Conservation (phyloP, 2,113 vertebrate genomes). For the Ibidorhyncha struthersii region DNA sequence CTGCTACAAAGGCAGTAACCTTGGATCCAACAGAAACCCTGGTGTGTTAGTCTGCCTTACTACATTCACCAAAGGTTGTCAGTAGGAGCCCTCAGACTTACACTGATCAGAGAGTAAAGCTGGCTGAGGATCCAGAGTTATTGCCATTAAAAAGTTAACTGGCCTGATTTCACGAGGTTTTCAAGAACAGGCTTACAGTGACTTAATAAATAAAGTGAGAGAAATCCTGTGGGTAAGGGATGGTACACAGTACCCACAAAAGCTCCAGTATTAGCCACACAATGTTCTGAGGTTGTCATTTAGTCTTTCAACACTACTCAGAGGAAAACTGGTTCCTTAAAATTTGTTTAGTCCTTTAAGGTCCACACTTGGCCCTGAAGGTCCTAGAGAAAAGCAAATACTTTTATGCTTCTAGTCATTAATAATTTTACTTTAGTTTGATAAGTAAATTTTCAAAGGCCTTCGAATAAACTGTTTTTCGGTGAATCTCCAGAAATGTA, state of each 20-base stretch:
- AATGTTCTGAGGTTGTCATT: neutral
- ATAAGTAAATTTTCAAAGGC: neutral
- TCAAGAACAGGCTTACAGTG: neutral
- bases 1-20: neutral
- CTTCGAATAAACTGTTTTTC: neutral
- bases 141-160: neutral
- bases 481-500: neutral
- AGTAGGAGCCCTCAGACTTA: neutral
- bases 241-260: neutral
- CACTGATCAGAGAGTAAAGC: fast-evolving
- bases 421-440: neutral
- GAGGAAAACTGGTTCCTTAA: neutral
- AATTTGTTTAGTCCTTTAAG: neutral
- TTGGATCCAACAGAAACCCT: neutral
- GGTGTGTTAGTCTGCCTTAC: neutral
- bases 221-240: neutral
- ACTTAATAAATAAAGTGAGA: neutral
- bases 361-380: neutral
- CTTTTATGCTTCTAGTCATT: neutral
- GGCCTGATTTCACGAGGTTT: neutral
- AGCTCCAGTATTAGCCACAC: neutral
- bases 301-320: neutral
- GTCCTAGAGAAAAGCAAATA: neutral
- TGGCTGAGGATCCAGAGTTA: neutral
- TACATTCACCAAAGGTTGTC: neutral